phyloP scores from a whole-genome alignment of 2,797 vertebrate species.

The Miichthys miiuy region DNA sequence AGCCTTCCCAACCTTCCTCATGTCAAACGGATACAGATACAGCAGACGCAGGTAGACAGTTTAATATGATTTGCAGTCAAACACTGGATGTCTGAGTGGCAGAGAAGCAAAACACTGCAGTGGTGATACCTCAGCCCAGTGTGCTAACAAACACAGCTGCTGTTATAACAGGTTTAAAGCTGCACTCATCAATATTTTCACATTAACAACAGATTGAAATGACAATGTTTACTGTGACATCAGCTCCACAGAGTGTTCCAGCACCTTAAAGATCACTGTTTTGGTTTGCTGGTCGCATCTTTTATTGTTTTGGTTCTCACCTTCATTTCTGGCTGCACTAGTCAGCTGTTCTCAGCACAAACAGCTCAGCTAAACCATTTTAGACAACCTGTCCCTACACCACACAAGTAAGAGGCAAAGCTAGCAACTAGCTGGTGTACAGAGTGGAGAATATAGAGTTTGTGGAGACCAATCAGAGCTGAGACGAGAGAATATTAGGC shows the following conservation, averaged over 20 bases:
- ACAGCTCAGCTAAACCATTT: background rate
- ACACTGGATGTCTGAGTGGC: background rate
- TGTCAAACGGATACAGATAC: background rate
- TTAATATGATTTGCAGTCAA: background rate
- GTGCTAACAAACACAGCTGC: background rate
- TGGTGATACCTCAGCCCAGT: background rate
- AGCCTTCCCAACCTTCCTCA: background rate
- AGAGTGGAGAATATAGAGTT: background rate
- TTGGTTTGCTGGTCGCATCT: background rate
- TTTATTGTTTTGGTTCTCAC: background rate
- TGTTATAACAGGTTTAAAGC: background rate
- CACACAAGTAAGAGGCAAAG: background rate
- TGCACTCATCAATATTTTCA: background rate
- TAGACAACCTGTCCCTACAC: background rate
- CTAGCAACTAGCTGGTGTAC: no score
- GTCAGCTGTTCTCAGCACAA: background rate
- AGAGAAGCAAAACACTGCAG: background rate
- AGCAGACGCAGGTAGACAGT: background rate
- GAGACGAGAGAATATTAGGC: background rate
- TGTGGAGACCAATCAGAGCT: no score
- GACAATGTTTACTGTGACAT: background rate
- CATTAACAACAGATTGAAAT: background rate
- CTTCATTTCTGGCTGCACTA: background rate
- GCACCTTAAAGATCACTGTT: background rate
- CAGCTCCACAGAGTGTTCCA: background rate